Percentiles rank a stretch among this genome's conserved stretches.
Evolutionary conservation across 2,797 vertebrate genomes (phyloP).

Genomic region (Rhynchonycteris naso): DNA sequence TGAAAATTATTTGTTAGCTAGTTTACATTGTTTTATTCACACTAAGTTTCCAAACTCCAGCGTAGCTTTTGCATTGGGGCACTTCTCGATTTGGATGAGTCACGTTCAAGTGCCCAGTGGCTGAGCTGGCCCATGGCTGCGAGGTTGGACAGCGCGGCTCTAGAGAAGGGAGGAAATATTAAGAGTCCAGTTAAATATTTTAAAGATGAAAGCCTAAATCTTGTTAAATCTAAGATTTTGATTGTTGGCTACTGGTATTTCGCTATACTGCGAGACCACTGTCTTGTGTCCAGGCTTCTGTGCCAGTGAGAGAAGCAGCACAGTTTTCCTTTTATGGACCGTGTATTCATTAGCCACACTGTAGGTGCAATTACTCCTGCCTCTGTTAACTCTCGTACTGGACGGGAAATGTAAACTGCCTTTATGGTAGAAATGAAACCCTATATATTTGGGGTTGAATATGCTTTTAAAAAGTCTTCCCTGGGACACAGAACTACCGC

Average conservation of each 20-base stretch:
- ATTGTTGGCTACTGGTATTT: not conserved
- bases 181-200: not conserved
- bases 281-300: slow-evolving; percentile 26
- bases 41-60: not conserved
- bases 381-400: slow-evolving; percentile 49
- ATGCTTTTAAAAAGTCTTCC: slow-evolving; percentile 2
- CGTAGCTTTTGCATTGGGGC: not conserved
- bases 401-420: slow-evolving; percentile 54
- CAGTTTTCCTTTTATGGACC: slow-evolving; percentile 55
- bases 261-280: not conserved
- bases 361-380: slow-evolving; percentile 17
- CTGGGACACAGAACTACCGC: not conserved
- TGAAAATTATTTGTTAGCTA: not conserved
- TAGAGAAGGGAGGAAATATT: not conserved
- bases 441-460: slow-evolving; percentile 37
- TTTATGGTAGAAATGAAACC: slow-evolving; percentile 59
- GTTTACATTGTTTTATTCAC: slow-evolving; percentile 6
- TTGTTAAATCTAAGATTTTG: not conserved
- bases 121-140: not conserved
- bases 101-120: not conserved
- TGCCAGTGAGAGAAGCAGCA: slow-evolving; percentile 31
- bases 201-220: slow-evolving; percentile 16
- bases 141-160: not conserved
- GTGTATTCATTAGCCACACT: slow-evolving; percentile 56
- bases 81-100: not conserved